Conservation (phyloP, 2,888 invertebrate genomes). For the Tetranychus truncatus region DNA sequence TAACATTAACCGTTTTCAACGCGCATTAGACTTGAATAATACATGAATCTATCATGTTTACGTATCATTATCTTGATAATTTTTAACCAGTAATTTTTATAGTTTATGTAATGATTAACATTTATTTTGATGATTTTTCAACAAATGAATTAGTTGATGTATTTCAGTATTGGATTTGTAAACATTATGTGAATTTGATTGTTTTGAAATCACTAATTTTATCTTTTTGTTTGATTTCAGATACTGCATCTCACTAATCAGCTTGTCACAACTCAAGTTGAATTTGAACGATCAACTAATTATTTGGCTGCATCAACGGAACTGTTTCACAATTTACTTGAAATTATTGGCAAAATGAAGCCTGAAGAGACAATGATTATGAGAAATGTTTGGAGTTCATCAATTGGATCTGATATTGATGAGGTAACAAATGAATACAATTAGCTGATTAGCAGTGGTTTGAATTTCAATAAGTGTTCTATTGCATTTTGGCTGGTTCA, state of each 20-base stretch:
- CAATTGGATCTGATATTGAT: slow-evolving; percentile 33
- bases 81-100: no score
- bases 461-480: no score
- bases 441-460: no score
- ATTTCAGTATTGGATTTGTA: no score
- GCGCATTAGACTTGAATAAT: no score
- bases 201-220: neutral
- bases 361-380: slow-evolving; percentile 31
- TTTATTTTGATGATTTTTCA: no score
- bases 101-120: no score
- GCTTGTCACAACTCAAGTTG: slow-evolving; percentile 31
- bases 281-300: slow-evolving; percentile 31
- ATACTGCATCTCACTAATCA: slow-evolving; percentile 31
- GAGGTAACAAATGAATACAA: slow-evolving; percentile 27
- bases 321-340: slow-evolving; percentile 33
- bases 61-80: no score
- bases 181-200: neutral
- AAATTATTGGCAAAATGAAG: slow-evolving; percentile 33
- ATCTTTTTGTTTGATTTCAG: slow-evolving; percentile 21
- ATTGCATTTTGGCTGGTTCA: no score
- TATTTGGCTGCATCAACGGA: slow-evolving; percentile 33
- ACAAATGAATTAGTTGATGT: no score
- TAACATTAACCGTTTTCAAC: no score
- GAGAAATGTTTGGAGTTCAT: slow-evolving; percentile 30
- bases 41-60: no score